Evolutionary conservation across 2,888 invertebrate genomes (phyloP).

Genomic region (Sinodicranocentrus sp.): DNA sequence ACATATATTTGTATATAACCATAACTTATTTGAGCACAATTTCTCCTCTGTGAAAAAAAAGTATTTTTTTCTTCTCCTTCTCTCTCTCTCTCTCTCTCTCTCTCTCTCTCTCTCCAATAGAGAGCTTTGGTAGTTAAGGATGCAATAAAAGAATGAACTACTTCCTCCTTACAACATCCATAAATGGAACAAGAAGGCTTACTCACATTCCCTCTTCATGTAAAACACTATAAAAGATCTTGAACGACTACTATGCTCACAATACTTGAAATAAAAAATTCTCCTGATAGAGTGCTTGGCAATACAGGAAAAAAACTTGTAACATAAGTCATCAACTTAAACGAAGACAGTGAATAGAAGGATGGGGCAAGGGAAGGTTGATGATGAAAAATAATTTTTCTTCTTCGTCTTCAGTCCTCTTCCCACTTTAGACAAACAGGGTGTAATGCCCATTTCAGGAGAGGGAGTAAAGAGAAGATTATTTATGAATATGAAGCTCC

Average conservation of each 20-base stretch:
- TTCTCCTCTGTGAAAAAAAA: not conserved
- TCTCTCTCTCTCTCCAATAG: not conserved
- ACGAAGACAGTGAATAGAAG: not conserved
- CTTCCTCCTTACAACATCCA: conserved; percentile 34
- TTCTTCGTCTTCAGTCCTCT: not conserved
- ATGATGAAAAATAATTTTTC: conserved; percentile 47
- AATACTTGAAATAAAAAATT: conserved; percentile 10
- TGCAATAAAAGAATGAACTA: conserved; percentile 64
- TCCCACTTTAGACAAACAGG: not conserved
- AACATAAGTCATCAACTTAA: conserved; percentile 35
- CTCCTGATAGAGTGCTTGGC: not conserved
- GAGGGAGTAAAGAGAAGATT: conserved; percentile 45
- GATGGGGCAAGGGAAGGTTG: conserved; percentile 33
- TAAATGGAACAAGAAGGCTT: not conserved
- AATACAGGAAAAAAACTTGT: conserved; percentile 25
- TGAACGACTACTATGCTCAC: not conserved
- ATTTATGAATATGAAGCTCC: conserved; percentile 73
- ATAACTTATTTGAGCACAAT: no score
- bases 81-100: not conserved
- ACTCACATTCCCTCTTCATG: not conserved
- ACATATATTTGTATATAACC: not conserved
- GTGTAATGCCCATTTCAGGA: not conserved
- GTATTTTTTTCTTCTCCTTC: not conserved
- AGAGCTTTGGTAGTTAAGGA: conserved; percentile 34
- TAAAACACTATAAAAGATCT: not conserved